These are phyloP conservation scores for Rhimphoctona megacephalus DNA, from an alignment of 2,888 invertebrate genomes.

Conservation along the genomic window DNA sequence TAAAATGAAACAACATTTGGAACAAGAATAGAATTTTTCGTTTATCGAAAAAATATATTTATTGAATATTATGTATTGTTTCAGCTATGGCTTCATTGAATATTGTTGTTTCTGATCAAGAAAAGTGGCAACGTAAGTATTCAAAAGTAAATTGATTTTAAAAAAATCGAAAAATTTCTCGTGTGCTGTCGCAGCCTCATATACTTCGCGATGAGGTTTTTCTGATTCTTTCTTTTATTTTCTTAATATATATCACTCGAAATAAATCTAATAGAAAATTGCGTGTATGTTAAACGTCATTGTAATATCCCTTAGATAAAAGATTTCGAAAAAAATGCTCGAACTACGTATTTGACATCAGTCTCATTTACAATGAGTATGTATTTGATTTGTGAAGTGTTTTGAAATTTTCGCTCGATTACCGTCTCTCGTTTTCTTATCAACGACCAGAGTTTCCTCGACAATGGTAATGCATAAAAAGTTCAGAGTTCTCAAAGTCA, in stretches of 20 bases:
- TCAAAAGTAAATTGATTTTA: too few species aligned
- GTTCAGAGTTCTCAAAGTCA: slow-evolving; percentile 51
- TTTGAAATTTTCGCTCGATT: slow-evolving; percentile 32
- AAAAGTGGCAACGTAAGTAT: too few species aligned
- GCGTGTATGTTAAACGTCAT: not conserved
- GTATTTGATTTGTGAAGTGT: not conserved
- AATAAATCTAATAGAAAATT: not conserved
- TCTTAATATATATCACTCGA: too few species aligned
- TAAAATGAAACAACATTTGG: not conserved
- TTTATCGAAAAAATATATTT: not conserved
- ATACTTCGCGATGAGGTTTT: too few species aligned
- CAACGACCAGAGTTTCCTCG: slow-evolving; percentile 37
- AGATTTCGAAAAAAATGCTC: not conserved
- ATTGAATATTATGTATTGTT: not conserved
- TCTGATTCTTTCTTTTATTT: too few species aligned
- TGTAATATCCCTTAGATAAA: not conserved
- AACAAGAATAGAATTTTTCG: not conserved
- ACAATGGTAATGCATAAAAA: slow-evolving; percentile 11
- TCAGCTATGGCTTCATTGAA: not conserved
- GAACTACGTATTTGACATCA: not conserved
- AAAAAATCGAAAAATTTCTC: too few species aligned
- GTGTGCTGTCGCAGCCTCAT: too few species aligned
- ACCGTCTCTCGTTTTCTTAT: slow-evolving; percentile 57
- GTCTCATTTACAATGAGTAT: not conserved
- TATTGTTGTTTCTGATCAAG: not conserved